phyloP scores from a whole-genome alignment of 2,797 vertebrate genomes.

The Danio tinwini region DNA sequence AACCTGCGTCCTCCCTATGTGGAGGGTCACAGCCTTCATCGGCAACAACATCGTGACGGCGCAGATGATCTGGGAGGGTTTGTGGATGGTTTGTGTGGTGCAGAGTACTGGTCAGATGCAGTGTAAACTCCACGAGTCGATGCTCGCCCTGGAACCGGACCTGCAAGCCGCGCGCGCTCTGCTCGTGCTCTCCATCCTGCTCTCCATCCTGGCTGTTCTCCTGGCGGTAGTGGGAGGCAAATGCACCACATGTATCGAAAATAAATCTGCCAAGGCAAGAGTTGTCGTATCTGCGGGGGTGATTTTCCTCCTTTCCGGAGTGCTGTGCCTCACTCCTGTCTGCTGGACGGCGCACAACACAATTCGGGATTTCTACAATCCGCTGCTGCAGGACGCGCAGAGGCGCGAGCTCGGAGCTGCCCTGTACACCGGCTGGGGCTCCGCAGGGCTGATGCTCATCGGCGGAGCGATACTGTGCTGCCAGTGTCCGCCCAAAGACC shows the following conservation, averaged over 20 bases:
- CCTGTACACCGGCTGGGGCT: slow-evolving; percentile 89
- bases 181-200: slow-evolving; percentile 75
- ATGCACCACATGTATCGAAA: slow-evolving; percentile 80
- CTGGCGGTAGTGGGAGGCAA: slow-evolving; percentile 81
- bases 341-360: slow-evolving; percentile 78
- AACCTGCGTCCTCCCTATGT: slow-evolving; percentile 77
- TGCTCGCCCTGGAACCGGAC: slow-evolving; percentile 74
- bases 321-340: slow-evolving; percentile 76
- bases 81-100: slow-evolving; percentile 79
- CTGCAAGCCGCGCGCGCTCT: slow-evolving; percentile 77
- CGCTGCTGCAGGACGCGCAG: slow-evolving; percentile 71
- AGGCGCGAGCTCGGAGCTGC: slow-evolving; percentile 89
- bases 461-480: slow-evolving; percentile 86
- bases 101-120: slow-evolving; percentile 80
- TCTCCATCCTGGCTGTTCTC: slow-evolving; percentile 76
- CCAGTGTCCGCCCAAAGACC: slow-evolving; percentile 68
- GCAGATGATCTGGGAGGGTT: slow-evolving; percentile 78
- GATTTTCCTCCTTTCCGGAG: slow-evolving; percentile 77
- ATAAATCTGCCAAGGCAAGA: slow-evolving; percentile 72
- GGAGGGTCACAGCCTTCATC: slow-evolving; percentile 79
- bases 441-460: slow-evolving; percentile 81
- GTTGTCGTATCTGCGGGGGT: slow-evolving; percentile 76
- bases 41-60: slow-evolving; percentile 80
- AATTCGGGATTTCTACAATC: slow-evolving; percentile 83
- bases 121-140: slow-evolving; percentile 77